Evolutionary conservation across 2,797 vertebrate genomes (phyloP), one percentile per base, ranked within the genome.

Genomic region (Austrolebias charrua): DNA sequence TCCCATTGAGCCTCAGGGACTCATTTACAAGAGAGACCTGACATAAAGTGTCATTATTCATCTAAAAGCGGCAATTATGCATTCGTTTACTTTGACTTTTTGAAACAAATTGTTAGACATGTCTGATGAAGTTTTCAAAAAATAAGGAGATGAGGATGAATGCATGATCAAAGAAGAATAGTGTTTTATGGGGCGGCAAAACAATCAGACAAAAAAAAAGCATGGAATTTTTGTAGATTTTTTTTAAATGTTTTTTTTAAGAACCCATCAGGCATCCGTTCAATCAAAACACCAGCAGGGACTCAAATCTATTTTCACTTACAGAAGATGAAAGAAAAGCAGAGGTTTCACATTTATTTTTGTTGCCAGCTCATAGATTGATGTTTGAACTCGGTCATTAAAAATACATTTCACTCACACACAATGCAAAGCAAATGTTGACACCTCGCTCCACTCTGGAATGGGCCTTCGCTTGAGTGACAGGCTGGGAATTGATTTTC

Each of bases 311-410:
- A 58, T 80, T 80, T 79, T 59, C 48, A 49, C 35, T 46, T 16
- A 66, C 48, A 71, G 20, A 7, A 52, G 33, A 60, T 56, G 60
- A 60, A 64, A 50, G 60, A 60, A 31, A 61, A 69, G 65, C 46
- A 49, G 40, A 61, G 24, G 38, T 60, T 71, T 65, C 60, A 69
- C 28, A 24, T 77, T 54, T 46, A 65, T 77, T 74, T 71, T 57
- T 68, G 65, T 66, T 71, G 47, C 59, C 68, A 52, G 24, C 20
- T 63, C 60, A 42, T 65, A 19, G 56, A 75, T 75, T 70, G 65
- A 74, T 76, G 75, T 81, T 81, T 80, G 75, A 76, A 67, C 55
- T 75, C 71, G 12, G 10, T 51, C 64, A 73, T 84, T 83, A 86
- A 84, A 80, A 63, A 76, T 69, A 46, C n/a, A 83, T 73, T 68